Conservation (phyloP, 2,888 invertebrate genomes). For the Sisyra nigra region DNA sequence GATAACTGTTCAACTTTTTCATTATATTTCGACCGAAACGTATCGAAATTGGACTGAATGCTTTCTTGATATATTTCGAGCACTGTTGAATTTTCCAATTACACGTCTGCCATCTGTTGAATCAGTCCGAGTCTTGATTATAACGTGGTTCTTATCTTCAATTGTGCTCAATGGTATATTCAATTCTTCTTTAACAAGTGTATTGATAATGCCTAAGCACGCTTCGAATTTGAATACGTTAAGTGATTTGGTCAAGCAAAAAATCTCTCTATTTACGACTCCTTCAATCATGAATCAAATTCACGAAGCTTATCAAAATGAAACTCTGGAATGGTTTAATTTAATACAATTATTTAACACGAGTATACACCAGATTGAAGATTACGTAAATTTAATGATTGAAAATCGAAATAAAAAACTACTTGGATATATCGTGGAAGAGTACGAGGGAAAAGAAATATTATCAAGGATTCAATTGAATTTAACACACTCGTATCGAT, state of each 20-base stretch:
- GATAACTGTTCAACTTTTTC: not conserved
- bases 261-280: not conserved
- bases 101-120: not conserved
- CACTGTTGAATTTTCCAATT: not conserved
- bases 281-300: not conserved
- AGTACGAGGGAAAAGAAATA: no score
- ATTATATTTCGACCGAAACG: not conserved
- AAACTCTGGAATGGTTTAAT: no score
- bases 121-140: not conserved
- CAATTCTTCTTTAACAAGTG: not conserved
- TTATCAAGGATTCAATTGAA: no score
- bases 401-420: no score
- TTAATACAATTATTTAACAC: no score
- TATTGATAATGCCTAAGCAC: not conserved
- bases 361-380: no score
- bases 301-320: not conserved
- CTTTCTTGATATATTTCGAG: not conserved
- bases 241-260: not conserved
- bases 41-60: not conserved
- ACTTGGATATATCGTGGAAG: no score
- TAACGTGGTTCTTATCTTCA: not conserved
- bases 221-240: not conserved
- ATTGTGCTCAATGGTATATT: conserved; percentile 2
- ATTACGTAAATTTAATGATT: no score
- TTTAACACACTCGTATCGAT: not conserved